These are phyloP conservation scores for Germaria angustata DNA, from an alignment of 2,888 invertebrate species.

Conservation along the genomic window DNA sequence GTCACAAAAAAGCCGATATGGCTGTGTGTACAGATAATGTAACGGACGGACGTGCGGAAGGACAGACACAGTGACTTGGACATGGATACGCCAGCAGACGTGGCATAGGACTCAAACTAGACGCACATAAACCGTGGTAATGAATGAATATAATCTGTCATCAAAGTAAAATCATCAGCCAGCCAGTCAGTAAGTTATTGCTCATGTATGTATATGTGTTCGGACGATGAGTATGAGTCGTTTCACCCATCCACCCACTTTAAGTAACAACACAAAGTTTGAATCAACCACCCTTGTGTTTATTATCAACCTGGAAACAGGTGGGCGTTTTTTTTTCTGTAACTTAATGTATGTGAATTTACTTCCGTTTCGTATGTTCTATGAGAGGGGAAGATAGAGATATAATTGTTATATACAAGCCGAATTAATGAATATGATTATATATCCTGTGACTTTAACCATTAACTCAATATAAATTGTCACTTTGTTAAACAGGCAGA, in stretches of 20 bases:
- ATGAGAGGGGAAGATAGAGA: neutral
- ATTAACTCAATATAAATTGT: slow-evolving; percentile 76
- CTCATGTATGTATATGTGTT: slow-evolving; percentile 30
- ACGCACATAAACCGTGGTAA: slow-evolving; percentile 69
- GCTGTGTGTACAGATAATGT: slow-evolving; percentile 33
- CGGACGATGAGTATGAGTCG: neutral
- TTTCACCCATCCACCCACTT: slow-evolving; percentile 16
- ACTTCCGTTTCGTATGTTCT: neutral
- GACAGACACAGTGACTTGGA: slow-evolving; percentile 22
- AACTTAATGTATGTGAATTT: slow-evolving; percentile 46
- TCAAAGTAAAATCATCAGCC: slow-evolving; percentile 72
- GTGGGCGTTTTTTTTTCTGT: slow-evolving; percentile 67
- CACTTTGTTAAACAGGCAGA: slow-evolving; percentile 68
- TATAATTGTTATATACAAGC: slow-evolving; percentile 51
- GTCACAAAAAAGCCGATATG: slow-evolving; percentile 29
- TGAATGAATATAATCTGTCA: slow-evolving; percentile 78
- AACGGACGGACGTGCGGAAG: slow-evolving; percentile 19
- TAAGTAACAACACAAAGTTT: neutral
- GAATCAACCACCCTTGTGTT: slow-evolving; percentile 41
- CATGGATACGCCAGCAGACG: slow-evolving; percentile 29
- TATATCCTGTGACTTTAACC: slow-evolving; percentile 72
- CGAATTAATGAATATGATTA: slow-evolving; percentile 71
- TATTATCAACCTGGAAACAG: slow-evolving; percentile 69
- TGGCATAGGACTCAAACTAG: neutral
- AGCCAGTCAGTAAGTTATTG: slow-evolving; percentile 38